Evolutionary conservation across 2,797 vertebrate genomes (phyloP).

Genomic region (Eulemur rubriventer): DNA sequence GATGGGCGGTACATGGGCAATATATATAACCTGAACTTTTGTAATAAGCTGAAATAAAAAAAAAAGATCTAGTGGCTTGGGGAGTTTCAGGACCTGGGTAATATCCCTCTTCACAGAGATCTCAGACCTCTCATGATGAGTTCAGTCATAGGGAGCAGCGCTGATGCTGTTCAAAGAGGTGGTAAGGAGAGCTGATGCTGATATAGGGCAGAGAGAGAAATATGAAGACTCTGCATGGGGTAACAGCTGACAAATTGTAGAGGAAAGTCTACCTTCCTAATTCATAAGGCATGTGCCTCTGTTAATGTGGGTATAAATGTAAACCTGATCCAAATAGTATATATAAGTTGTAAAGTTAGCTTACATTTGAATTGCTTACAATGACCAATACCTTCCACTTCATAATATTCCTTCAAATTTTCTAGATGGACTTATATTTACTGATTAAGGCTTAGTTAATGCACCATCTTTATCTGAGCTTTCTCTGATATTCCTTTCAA

Average conservation of each 20-base stretch:
- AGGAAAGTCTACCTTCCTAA: neutral
- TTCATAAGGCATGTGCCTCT: neutral
- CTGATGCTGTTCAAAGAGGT: neutral
- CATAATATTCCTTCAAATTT: neutral
- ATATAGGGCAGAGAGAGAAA: neutral
- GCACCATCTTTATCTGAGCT: neutral
- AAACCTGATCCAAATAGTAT: neutral
- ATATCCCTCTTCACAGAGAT: neutral
- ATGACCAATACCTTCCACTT: no score
- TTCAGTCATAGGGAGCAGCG: neutral
- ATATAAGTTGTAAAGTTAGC: neutral
- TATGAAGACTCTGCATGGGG: neutral
- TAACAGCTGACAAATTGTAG: neutral
- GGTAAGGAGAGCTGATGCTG: neutral
- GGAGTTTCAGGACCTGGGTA: neutral
- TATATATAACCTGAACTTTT: no score
- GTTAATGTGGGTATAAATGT: neutral
- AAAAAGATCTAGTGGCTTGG: neutral
- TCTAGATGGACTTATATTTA: neutral
- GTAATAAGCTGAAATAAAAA: no score
- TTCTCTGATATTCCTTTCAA: neutral
- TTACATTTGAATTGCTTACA: neutral
- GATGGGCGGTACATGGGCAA: no score
- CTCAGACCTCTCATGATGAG: neutral
- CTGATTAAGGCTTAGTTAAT: neutral